Percentiles rank a stretch among this genome's conserved stretches.
phyloP scores from a whole-genome alignment of 2,113 vertebrate species.

The Mungos mungo region DNA sequence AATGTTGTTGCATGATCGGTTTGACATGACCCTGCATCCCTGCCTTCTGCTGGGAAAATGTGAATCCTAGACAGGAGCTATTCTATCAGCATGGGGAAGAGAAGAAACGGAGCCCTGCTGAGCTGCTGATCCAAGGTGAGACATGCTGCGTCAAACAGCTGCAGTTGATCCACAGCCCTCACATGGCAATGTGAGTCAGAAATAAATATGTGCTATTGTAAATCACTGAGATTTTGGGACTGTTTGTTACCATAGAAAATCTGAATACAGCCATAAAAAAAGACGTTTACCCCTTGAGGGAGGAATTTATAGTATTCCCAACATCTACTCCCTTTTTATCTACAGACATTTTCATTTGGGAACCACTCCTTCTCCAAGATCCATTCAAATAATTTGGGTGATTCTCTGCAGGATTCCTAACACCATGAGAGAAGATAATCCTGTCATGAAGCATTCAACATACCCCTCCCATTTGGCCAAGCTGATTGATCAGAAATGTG shows the following conservation, averaged over 20 bases:
- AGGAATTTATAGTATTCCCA: neutral
- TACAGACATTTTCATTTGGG: neutral
- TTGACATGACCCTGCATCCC: neutral
- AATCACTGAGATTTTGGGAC: neutral
- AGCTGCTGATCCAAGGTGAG: neutral
- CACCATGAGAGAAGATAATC: fast-evolving
- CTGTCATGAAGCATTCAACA: neutral
- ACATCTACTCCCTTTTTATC: neutral
- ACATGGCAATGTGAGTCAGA: neutral
- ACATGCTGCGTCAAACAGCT: neutral
- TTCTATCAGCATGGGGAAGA: neutral
- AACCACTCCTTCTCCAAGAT: neutral
- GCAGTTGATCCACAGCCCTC: neutral
- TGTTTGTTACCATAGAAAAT: neutral
- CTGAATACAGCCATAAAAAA: neutral
- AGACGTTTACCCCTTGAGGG: neutral
- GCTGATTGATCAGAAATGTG: neutral
- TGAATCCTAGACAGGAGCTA: neutral
- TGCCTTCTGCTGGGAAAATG: neutral
- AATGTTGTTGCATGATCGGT: neutral
- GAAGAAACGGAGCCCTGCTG: neutral
- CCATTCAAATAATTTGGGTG: neutral
- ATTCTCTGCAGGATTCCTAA: neutral
- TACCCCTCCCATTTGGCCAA: neutral
- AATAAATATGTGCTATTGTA: neutral